Evolutionary conservation across 2,888 invertebrate species (phyloP), one percentile per base, ranked within the genome.

Genomic region (Athrips mouffetella): DNA sequence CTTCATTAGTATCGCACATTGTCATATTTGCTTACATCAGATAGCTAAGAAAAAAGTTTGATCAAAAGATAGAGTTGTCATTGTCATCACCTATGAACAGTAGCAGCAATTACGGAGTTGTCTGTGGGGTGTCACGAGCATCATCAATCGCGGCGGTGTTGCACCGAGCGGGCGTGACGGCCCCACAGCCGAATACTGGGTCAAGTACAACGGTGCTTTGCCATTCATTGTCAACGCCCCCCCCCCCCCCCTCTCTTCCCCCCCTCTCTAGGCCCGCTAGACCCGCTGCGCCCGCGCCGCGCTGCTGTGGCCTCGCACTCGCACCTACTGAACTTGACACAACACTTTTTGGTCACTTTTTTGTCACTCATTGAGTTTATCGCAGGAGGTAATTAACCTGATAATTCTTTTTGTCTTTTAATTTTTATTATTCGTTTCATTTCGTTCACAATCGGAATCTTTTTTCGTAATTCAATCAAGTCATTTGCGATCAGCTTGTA

Each of bases 131-230:
- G 73, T 73, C 74, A 73, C 71, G 74, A 68, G 73, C 71, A 71
- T 71, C 76, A 76, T 76, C 76, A 71, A 70, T 76, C 73, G 75
- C 69, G 70, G 66, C 68, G 62, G 61, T 65, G 62, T 40, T 40
- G 40, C 41, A 40, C 37, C 75, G 68, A 70, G 67, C 73, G 72
- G 65, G 67, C 74, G 75, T 75, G 79, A 74, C 85, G 81, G 70
- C 63, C 70, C 64, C 67, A 72, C 20, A 70, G 63, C 71, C 65
- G 67, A 72, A 80, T 83, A 81, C 83, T 87, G 71, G 88, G 88
- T 87, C 88, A 88, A 88, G 88, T 83, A 86, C 87, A 85, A 77
- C 83, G 83, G 78, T 81, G 87, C 82, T 85, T 81, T 80, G 86
- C 84, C 83, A 83, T 86, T 86, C 87, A 86, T 86, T 86, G 88